These are phyloP conservation scores for Brienomyrus longianalis DNA, from an alignment of 2,113 vertebrate species.

Conservation along the genomic window DNA sequence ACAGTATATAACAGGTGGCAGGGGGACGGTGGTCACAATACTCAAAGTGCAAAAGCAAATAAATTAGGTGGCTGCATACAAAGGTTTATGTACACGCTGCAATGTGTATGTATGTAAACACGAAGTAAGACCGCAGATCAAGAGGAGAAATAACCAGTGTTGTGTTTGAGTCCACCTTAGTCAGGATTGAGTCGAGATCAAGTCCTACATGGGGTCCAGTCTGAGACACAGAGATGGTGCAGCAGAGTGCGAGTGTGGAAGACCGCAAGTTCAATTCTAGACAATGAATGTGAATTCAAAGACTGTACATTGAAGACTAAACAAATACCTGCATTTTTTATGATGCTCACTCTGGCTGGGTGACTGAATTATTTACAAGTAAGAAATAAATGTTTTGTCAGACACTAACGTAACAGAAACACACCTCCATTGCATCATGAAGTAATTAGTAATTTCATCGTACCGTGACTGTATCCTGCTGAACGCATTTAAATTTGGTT, in stretches of 20 bases:
- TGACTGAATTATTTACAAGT: too few relatives aligned
- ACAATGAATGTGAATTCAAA: not conserved
- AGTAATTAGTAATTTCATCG: not conserved
- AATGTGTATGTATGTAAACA: not conserved
- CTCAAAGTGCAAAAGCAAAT: not conserved
- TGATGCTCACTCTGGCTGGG: too few relatives aligned
- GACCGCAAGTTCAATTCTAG: not conserved
- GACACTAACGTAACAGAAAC: not conserved
- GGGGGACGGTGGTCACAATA: not conserved
- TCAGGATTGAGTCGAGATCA: not conserved
- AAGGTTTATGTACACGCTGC: not conserved
- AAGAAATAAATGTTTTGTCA: not conserved
- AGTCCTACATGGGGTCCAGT: not conserved
- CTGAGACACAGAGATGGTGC: not conserved
- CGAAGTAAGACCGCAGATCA: not conserved
- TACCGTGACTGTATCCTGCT: not conserved
- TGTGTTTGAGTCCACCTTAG: not conserved
- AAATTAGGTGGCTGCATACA: not conserved
- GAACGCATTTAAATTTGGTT: not conserved
- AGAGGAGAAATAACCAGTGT: not conserved
- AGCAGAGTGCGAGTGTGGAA: not conserved
- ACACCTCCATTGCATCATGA: not conserved
- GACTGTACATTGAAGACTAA: too few relatives aligned
- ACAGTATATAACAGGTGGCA: not conserved
- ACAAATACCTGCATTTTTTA: not conserved